Evolutionary conservation across 2,113 vertebrate species (phyloP).

Genomic region (Nipponia nippon): DNA sequence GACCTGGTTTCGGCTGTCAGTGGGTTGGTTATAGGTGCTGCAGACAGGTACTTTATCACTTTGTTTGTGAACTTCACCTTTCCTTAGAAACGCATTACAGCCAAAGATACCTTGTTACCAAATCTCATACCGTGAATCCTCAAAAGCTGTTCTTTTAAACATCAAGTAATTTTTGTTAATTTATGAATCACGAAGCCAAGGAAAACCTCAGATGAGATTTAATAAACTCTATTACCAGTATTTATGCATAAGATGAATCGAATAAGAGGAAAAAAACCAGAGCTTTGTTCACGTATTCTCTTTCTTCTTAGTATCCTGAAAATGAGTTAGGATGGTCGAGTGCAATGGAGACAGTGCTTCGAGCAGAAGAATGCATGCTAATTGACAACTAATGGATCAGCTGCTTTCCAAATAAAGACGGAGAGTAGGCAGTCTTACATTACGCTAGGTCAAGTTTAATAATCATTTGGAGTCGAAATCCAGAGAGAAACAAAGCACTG

Average conservation of each 20-base stretch:
- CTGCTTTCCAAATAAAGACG: not conserved
- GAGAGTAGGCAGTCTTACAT: not conserved
- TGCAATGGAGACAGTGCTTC: not conserved
- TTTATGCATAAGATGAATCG: not conserved
- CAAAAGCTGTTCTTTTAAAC: not conserved
- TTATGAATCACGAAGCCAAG: not conserved
- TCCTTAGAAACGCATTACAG: not conserved
- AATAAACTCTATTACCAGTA: not conserved
- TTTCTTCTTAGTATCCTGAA: not conserved
- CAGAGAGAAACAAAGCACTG: not conserved
- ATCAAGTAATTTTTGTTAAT: not conserved
- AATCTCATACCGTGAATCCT: fast-evolving
- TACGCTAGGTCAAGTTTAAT: not conserved
- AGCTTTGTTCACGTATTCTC: not conserved
- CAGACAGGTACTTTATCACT: not conserved
- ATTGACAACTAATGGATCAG: not conserved
- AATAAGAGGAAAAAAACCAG: not conserved
- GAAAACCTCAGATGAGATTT: not conserved
- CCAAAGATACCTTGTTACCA: fast-evolving
- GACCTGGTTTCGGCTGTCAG: not conserved
- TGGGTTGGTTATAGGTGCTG: not conserved
- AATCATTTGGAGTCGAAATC: not conserved
- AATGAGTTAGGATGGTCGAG: not conserved
- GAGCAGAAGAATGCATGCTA: not conserved
- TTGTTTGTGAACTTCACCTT: not conserved